Evolutionary conservation across 2,888 invertebrate species (phyloP), one percentile per base, ranked within the genome.

Genomic region (Nezara viridula): DNA sequence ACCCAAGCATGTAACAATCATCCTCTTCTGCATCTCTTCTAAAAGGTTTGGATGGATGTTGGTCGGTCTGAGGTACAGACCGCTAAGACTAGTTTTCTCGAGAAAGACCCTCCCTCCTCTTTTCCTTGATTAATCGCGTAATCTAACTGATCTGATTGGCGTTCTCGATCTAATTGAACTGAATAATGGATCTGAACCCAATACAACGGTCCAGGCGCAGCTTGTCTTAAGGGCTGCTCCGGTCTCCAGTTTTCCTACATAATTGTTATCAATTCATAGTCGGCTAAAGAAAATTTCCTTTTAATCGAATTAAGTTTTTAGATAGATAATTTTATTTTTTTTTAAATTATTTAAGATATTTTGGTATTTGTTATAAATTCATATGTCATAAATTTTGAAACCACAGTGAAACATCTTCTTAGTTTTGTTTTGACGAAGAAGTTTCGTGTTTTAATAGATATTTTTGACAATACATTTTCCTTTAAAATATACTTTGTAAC

Each of bases 101-200:
- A 73, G 66, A 37, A 73, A 32, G 37, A 37, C 19, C 32, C 37
- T 14, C 19, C 66, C 6, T n/a, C 55, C 55, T 44, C 66, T 73
- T 73, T 47, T 47, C 47, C 81, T 81, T 81, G 81, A 81, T 47
- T 81, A 81, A 81, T 81, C 81, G 44, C n/a, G 40, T 81, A 81
- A 81, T 81, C 44, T 81, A 81, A 81, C 81, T 81, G 44, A 81
- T 44, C 81, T 81, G 81, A 81, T 81, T 47, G 77, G 24, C 44
- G 44, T 16, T n/a, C 44, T n/a, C 10, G 37, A 81, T 81, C 81
- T 81, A 81, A 81, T 81, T 81, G 81, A 81, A 81, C 81, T 81
- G 81, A 81, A 81, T 81, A 81, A 81, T 81, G 81, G 81, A 81
- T 81, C 44, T n/a, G n/a, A 12, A 21, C n/a, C n/a, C 24, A 81